Base-by-base conservation (phyloP, 2,113 vertebrate species). In the Tyto alba region DNA sequence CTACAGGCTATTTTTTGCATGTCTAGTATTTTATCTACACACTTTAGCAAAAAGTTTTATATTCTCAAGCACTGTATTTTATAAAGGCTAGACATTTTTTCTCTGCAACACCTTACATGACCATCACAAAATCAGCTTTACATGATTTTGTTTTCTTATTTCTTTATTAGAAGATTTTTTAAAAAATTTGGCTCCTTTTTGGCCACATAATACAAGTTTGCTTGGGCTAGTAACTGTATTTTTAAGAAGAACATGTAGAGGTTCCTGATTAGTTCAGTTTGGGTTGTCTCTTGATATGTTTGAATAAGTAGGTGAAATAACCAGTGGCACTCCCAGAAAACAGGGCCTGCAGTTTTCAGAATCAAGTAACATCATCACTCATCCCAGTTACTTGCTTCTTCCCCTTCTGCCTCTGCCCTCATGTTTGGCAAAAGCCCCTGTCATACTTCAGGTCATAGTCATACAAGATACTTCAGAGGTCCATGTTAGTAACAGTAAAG, bases 271-370 rank as follows among this genome's bases (percentile, higher is more conserved):
- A 90, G 26, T 86, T 83, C 45, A 41, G 19, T n/a, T 73, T 74
- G 21, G 11, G 22, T 63, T 67, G 12, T 26, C 17, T 76, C 43
- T 77, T 86, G 30, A 40, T 74, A 66, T 30, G 2, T 67, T 89
- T 82, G 67, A 94, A 53, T 64, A 82, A 67, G 23, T 47, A 53
- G 25, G 10, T 74, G 43, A 93, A 88, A 95, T 81, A 96, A 71
- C 64, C 32, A 52, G 20, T 11, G 6, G 1, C 36, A 32, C 11
- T 63, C 40, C 17, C 43, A 85, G 30, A 27, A 90, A 90, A 67
- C 3, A 17, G 21, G 6, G 11, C 15, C 68, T 85, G 26, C 12
- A 41, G 20, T 90, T 91, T 67, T 74, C 95, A 83, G 59, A 88
- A 86, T 52, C 34, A 74, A 63, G n/a, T 47, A 66, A 43, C 34